A percentile compares a stretch with the other conserved stretches of the same genome.
Evolutionary conservation across 1,140 invertebrate species (phyloP).

Genomic region (Drosophila baimaii): DNA sequence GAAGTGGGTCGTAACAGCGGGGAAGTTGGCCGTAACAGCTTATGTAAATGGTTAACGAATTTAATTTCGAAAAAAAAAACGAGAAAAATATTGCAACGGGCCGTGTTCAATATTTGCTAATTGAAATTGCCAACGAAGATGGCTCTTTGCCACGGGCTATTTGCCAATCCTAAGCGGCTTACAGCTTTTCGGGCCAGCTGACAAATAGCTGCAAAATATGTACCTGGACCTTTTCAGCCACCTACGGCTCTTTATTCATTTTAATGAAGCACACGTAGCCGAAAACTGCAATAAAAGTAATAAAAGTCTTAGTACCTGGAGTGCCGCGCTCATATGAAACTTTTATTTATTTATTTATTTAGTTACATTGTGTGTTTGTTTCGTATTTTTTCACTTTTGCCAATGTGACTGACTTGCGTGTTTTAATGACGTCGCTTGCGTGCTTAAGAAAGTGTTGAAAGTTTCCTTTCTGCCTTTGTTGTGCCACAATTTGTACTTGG

Average conservation of each 20-base stretch:
- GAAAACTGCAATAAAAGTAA: slow-evolving; percentile 24
- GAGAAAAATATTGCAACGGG: slow-evolving; percentile 22
- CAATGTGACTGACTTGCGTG: slow-evolving; percentile 51
- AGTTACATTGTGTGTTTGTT: slow-evolving; percentile 19
- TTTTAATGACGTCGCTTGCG: slow-evolving; percentile 69
- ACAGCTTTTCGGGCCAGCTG: slow-evolving; percentile 17
- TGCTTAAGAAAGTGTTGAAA: slow-evolving; percentile 72
- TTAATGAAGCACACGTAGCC: slow-evolving; percentile 40
- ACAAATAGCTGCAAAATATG: slow-evolving; percentile 48
- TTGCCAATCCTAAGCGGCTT: slow-evolving; percentile 38
- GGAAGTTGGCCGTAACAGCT: slow-evolving; percentile 13
- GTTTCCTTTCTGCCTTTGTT: slow-evolving; percentile 30
- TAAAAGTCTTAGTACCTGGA: slow-evolving; percentile 10
- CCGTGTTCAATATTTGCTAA: slow-evolving; percentile 56
- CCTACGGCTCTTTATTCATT: slow-evolving; percentile 28
- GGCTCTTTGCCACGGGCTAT: slow-evolving; percentile 21
- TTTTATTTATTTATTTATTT: slow-evolving; percentile 32
- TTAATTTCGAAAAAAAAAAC: slow-evolving; percentile 15
- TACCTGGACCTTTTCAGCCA: slow-evolving; percentile 11
- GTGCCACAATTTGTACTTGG: slow-evolving; percentile 46
- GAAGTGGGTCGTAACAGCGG: slow-evolving; percentile 2
- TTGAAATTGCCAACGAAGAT: slow-evolving; percentile 60
- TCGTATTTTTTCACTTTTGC: slow-evolving; percentile 29
- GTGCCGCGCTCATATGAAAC: slow-evolving; percentile 18
- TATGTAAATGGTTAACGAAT: slow-evolving; percentile 52